These are phyloP conservation scores for Catagonus wagneri DNA, from an alignment of 2,113 vertebrate species.

Conservation along the genomic window DNA sequence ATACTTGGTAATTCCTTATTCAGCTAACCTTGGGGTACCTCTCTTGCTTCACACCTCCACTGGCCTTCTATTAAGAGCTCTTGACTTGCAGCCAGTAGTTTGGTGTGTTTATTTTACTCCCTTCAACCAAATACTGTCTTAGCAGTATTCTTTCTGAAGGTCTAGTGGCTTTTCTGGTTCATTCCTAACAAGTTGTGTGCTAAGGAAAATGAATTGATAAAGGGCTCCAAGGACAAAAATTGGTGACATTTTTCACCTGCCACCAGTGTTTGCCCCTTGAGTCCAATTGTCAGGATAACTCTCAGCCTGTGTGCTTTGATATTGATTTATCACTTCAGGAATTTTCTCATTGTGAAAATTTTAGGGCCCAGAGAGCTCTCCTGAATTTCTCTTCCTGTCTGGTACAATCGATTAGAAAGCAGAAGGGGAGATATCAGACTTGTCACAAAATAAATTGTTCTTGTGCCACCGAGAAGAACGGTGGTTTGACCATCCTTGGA, in stretches of 20 bases:
- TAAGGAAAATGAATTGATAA: constrained; percentile 32
- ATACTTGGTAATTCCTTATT: background rate
- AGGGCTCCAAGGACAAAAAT: background rate
- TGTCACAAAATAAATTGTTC: constrained; percentile 63
- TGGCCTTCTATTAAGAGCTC: background rate
- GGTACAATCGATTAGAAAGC: background rate
- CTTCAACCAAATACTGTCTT: background rate
- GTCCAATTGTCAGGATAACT: constrained; percentile 25
- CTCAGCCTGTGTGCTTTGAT: background rate
- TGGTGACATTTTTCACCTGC: constrained; percentile 40
- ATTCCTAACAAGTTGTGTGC: background rate
- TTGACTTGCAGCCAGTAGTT: background rate
- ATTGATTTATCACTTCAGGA: constrained; percentile 42
- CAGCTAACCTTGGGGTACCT: background rate
- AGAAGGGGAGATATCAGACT: background rate
- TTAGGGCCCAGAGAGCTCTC: background rate
- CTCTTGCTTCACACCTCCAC: background rate
- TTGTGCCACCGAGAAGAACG: background rate
- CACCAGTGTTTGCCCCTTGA: background rate
- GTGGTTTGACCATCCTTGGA: background rate
- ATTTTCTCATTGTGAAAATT: constrained; percentile 7
- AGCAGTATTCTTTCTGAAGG: background rate
- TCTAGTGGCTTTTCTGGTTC: background rate
- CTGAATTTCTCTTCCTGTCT: background rate
- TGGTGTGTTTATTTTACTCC: background rate